phyloP scores from a whole-genome alignment of 1,140 invertebrate genomes.

The Ylistrum balloti region DNA sequence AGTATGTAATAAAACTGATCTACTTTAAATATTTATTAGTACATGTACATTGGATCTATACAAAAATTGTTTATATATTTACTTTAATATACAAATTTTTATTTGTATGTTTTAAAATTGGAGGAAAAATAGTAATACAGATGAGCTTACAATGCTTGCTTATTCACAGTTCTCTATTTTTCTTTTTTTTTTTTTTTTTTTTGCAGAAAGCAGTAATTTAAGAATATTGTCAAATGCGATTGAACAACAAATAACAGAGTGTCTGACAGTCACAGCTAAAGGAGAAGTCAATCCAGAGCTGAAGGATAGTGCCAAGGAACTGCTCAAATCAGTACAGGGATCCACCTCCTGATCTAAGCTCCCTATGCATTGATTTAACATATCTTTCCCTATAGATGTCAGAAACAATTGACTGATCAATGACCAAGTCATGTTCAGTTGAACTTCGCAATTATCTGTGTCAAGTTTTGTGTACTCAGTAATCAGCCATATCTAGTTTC shows the following conservation, averaged over 20 bases:
- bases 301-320: slow-evolving; percentile 58
- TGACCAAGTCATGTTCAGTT: too few species aligned
- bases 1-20: not conserved
- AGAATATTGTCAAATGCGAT: slow-evolving; percentile 51
- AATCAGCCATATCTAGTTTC: too few species aligned
- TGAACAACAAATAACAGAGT: slow-evolving; percentile 46
- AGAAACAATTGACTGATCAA: too few species aligned
- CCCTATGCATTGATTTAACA: too few species aligned
- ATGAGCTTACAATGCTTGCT: not conserved
- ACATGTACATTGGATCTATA: too few species aligned
- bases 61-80: too few species aligned
- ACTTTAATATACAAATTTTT: too few species aligned
- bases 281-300: slow-evolving; percentile 61
- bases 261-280: slow-evolving; percentile 51
- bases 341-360: not conserved
- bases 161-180: not conserved
- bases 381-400: too few species aligned
- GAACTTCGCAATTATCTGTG: too few species aligned
- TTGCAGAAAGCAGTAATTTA: slow-evolving; percentile 59
- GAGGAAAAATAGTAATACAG: not conserved
- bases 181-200: slow-evolving; percentile 42
- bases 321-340: slow-evolving; percentile 23
- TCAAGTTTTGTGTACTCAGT: too few species aligned
- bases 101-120: not conserved
- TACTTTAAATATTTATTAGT: too few species aligned